Base-by-base conservation (phyloP, 2,888 invertebrate species). In the Morpho deidamia region DNA sequence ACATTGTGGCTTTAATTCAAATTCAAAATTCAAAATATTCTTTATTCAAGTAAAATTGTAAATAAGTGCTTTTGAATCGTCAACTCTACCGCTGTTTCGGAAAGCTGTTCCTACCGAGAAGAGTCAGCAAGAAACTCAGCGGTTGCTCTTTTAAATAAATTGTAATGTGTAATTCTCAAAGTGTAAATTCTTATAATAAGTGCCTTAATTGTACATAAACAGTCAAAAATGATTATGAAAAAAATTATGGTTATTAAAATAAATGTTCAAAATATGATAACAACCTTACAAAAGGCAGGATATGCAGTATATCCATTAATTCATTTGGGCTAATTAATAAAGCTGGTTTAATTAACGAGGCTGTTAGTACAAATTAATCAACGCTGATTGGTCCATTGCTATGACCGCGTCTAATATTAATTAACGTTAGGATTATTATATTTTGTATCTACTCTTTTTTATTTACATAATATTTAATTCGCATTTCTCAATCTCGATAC, bases 321-420 rank as follows among this genome's bases (percentile, higher is more conserved):
- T 82, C 82, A 79, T 72, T 79, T 76, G 72, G 72, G 72, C 76
- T 80, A 80, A 84, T 83, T 83, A 83, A 82, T 81, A 78, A 73
- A 76, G 74, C 72, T 68, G 73, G 65, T 77, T 74, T 76, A 74
- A 75, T 76, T 79, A 82, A 75, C 75, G 78, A 71, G 74, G 71
- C 77, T 78, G 79, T 81, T 78, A 77, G 74, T 74, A 77, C 74
- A 74, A 82, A 81, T 82, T 83, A 82, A 83, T 83, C 78, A 77
- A 69, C 62, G 69, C 67, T 76, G 75, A 81, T 79, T 78, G 78
- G 72, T 67, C 67, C 64, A 69, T 60, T 57, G 62, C 61, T 58
- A 60, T 64, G 60, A 60, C 63, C 63, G 62, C 61, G 62, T 62
- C 65, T 65, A 63, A 65, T 65, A 63, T 65, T 65, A 63, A 65